phyloP scores from a whole-genome alignment of 2,888 invertebrate genomes.

The Nomada lathburiana region DNA sequence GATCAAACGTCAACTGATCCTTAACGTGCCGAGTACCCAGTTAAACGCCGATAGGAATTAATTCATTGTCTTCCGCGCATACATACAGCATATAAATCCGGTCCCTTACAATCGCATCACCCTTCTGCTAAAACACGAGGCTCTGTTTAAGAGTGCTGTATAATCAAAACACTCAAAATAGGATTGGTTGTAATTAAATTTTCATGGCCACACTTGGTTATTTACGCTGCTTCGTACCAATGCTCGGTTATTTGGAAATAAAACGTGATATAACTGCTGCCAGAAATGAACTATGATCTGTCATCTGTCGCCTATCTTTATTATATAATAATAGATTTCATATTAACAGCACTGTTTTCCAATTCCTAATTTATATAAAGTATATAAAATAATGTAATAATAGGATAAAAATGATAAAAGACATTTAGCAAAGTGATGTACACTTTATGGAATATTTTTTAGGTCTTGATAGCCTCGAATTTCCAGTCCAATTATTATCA shows the following conservation, averaged over 20 bases:
- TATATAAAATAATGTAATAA: not conserved
- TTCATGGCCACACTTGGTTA: constrained; percentile 26
- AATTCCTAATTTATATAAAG: not conserved
- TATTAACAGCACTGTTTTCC: not conserved
- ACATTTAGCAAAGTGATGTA: not conserved
- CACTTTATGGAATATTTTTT: not conserved
- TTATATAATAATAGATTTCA: constrained; percentile 30
- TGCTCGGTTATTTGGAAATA: constrained; percentile 30
- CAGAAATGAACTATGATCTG: constrained; percentile 46
- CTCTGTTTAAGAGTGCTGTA: not conserved
- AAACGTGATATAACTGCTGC: constrained; percentile 8
- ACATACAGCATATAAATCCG: constrained; percentile 25
- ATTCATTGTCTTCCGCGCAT: constrained; percentile 65
- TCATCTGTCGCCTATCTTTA: not conserved
- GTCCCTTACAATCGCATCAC: not conserved
- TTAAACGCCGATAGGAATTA: constrained; percentile 60
- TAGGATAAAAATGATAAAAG: no score
- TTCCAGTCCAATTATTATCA: not conserved
- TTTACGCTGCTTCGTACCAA: not conserved
- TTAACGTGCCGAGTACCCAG: constrained; percentile 55
- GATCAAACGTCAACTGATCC: constrained; percentile 76
- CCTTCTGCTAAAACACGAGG: not conserved
- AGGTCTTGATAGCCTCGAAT: not conserved
- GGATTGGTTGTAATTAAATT: constrained; percentile 21
- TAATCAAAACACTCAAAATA: constrained; percentile 23